Base-by-base conservation (phyloP, 2,113 vertebrate genomes). In the Brachirus orientalis region DNA sequence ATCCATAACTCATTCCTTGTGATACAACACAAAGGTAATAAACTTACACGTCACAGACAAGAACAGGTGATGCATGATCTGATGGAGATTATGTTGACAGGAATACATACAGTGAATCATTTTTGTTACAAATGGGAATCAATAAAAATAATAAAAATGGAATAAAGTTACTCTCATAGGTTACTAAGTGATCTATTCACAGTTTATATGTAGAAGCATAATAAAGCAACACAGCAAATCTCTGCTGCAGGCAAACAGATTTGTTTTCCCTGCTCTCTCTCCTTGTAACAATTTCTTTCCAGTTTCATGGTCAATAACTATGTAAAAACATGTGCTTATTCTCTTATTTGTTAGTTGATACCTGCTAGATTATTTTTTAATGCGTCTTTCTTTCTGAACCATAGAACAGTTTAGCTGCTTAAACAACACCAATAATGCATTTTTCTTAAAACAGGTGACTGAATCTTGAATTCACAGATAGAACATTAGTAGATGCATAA, bases 1-100 rank as follows among this genome's bases (percentile, higher is more conserved):
- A 86, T 84, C 75, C 74, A 84, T 86, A 77, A 61, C 69, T 75
- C 63, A 79, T 81, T 82, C 47, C 57, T 46, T 22, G 63, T 58
- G 55, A 51, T 43, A 57, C n/a, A 36, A 33, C 8, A 16, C 17
- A 69, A 22, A 35, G 18, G 57, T 59, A 60, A 84, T 75, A 62
- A 69, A 59, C 53, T 69, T 22, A 20, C 35, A 73, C 18, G 36
- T 33, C 19, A 37, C n/a, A 48, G 45, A 62, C 45, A 11, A 47
- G 36, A 33, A 19, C n/a, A n/a, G n/a, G n/a, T n/a, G n/a, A n/a
- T 17, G 16, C 48, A 9, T 8, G 57, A 56, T 60, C 6, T n/a
- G n/a, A n/a, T n/a, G n/a, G n/a, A 38, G 70, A 46, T 53, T 37
- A 37, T 45, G 41, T 18, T 40, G 71, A 63, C 53, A 43, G 45